These are phyloP conservation scores for Gouania willdenowi DNA, from an alignment of 2,797 vertebrate species.

Conservation along the genomic window DNA sequence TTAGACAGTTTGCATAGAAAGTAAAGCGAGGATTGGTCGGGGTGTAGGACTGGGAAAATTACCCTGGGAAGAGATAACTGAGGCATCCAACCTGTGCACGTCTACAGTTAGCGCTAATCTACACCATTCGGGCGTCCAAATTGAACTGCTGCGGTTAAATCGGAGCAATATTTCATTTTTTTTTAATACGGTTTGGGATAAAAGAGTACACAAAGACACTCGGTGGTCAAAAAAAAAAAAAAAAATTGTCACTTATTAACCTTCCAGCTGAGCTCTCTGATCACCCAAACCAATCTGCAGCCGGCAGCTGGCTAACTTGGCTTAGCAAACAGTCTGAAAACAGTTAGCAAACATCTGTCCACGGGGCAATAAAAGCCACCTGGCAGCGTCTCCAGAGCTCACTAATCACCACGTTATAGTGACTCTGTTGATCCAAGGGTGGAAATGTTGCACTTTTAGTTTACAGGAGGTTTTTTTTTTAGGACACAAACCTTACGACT, in stretches of 20 bases:
- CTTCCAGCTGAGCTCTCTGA: too few relatives aligned
- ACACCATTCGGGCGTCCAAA: conserved; percentile 9
- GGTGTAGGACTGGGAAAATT: conserved; percentile 19
- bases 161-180: background rate
- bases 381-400: background rate
- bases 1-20: conserved; percentile 80
- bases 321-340: background rate
- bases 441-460: background rate
- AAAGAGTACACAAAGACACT: too few relatives aligned
- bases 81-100: conserved; percentile 12
- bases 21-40: conserved; percentile 57
- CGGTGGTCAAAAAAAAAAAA: too few relatives aligned
- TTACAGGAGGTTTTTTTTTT: background rate
- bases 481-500: too few relatives aligned
- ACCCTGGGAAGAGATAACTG: conserved; percentile 11
- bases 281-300: background rate
- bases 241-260: too few relatives aligned
- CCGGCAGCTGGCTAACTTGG: background rate
- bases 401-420: background rate
- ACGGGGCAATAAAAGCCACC: background rate
- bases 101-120: conserved; percentile 1
- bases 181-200: too few relatives aligned
- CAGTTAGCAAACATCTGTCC: background rate
- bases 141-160: too few relatives aligned
- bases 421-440: background rate